Percentiles rank a stretch among this genome's conserved stretches.
Evolutionary conservation across 1,140 invertebrate genomes (phyloP).

Genomic region (Drosophila lowei): DNA sequence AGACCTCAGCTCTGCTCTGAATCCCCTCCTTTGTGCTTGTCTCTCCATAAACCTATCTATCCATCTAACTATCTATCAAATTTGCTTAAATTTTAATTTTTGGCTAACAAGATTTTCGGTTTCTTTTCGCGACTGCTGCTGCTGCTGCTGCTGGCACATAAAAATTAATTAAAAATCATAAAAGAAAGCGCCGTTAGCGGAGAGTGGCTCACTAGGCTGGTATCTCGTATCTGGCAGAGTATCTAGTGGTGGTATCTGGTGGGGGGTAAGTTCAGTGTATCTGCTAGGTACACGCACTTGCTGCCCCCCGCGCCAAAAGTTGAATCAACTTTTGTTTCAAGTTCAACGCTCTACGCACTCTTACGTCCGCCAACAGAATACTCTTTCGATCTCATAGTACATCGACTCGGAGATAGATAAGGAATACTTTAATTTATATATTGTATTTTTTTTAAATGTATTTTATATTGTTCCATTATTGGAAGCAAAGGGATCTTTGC

Average conservation of each 20-base stretch:
- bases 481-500: too few relatives aligned
- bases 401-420: too few relatives aligned
- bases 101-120: slow-evolving; percentile 59
- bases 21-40: slow-evolving; percentile 1
- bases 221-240: slow-evolving; percentile 8
- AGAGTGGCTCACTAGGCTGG: slow-evolving; percentile 13
- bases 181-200: slow-evolving; percentile 63
- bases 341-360: slow-evolving; percentile 69
- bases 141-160: slow-evolving; percentile 31
- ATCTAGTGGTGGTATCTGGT: neutral
- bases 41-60: slow-evolving; percentile 40
- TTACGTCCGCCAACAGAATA: neutral
- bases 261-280: slow-evolving; percentile 59
- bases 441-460: too few relatives aligned
- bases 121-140: slow-evolving; percentile 16
- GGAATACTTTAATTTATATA: too few relatives aligned
- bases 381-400: too few relatives aligned
- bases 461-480: too few relatives aligned
- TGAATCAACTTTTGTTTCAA: slow-evolving; percentile 65
- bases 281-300: slow-evolving; percentile 58
- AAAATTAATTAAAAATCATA: slow-evolving; percentile 74
- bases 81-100: slow-evolving; percentile 59
- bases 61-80: slow-evolving; percentile 68
- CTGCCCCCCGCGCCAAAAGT: slow-evolving; percentile 36
- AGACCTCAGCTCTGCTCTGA: neutral